These are phyloP conservation scores for Paedocypris sp. DNA, from an alignment of 2,113 vertebrate species.

Conservation along the genomic window DNA sequence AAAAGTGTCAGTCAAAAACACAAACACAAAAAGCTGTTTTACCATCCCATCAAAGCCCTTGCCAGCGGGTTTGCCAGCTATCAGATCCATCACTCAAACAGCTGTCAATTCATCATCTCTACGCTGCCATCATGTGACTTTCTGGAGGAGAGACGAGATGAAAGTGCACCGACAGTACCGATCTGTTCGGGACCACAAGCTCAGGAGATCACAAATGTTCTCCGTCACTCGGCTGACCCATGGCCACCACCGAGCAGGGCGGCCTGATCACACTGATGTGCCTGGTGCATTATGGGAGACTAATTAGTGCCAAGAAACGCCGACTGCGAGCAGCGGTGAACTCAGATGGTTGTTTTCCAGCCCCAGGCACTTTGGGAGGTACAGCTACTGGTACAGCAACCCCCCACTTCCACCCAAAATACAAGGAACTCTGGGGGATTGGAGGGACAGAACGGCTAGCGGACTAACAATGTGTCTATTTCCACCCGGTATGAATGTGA, in stretches of 20 bases:
- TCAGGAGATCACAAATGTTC: constrained; percentile 34
- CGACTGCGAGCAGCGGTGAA: constrained; percentile 37
- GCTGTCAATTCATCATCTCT: constrained; percentile 31
- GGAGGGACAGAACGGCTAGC: constrained; percentile 39
- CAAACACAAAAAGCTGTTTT: neutral
- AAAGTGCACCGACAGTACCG: constrained; percentile 16
- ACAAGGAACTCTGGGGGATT: constrained; percentile 37
- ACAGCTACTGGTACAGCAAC: constrained; percentile 55
- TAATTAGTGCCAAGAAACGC: constrained; percentile 40
- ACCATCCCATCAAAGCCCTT: neutral
- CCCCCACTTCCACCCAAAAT: constrained; percentile 48
- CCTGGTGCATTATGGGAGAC: constrained; percentile 44
- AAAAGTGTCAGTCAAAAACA: neutral
- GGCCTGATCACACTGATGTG: constrained; percentile 19
- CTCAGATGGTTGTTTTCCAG: constrained; percentile 43
- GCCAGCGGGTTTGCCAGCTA: constrained; percentile 27
- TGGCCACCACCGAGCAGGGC: constrained; percentile 22
- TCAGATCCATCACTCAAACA: constrained; percentile 33
- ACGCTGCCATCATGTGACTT: constrained; percentile 24
- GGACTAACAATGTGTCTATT: constrained; percentile 38
- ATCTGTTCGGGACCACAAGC: constrained; percentile 28
- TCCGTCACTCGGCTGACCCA: constrained; percentile 31
- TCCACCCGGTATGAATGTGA: constrained; percentile 23
- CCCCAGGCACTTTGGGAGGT: constrained; percentile 50
- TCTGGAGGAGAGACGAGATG: constrained; percentile 13